Conservation (phyloP, 2,797 vertebrate genomes). For the Paedocypris micromegethes region DNA sequence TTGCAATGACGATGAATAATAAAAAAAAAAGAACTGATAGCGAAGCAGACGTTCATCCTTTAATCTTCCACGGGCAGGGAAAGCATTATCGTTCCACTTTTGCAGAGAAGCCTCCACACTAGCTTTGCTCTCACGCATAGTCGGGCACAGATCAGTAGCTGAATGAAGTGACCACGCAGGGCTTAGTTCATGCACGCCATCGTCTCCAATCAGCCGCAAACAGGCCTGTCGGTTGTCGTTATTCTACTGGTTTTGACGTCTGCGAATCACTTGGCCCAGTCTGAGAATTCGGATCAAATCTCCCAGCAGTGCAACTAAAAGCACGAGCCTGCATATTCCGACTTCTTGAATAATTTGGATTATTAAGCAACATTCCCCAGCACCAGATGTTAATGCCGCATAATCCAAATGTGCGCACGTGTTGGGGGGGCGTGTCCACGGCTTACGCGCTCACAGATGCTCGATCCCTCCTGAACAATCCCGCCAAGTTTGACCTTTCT, state of each 20-base stretch:
- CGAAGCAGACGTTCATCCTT: too few species aligned
- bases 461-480: conserved; percentile 27
- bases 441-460: conserved; percentile 24
- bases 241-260: not conserved
- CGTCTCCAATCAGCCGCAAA: conserved; percentile 2
- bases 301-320: not conserved
- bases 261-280: not conserved
- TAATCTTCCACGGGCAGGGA: too few species aligned
- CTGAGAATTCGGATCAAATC: too few species aligned
- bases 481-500: conserved; percentile 25
- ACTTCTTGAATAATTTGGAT: conserved; percentile 1
- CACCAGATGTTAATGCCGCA: conserved; percentile 15
- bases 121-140: not conserved
- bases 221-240: not conserved
- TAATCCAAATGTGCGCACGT: conserved; percentile 5
- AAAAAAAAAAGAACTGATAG: too few species aligned
- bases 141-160: not conserved
- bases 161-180: not conserved
- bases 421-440: conserved; percentile 13
- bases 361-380: conserved; percentile 3
- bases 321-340: conserved; percentile 2
- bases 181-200: conserved; percentile 3
- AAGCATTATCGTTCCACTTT: too few species aligned
- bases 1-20: too few species aligned
- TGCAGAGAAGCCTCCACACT: not conserved